Conservation (phyloP, 2,113 vertebrate species). For the Saiga tatarica region DNA sequence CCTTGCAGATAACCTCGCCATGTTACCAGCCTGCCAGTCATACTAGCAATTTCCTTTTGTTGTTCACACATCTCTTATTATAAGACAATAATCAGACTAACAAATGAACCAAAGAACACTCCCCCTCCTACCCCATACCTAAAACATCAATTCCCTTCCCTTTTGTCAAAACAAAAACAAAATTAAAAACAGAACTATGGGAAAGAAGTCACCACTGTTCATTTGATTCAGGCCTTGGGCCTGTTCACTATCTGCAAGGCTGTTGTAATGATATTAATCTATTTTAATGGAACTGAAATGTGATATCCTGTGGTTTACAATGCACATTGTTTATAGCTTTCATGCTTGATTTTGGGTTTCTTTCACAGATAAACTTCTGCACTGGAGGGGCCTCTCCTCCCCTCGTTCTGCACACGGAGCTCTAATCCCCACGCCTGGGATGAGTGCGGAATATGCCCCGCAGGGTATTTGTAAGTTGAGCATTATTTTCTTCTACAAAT, state of each 20-base stretch:
- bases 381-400: slow-evolving; percentile 65
- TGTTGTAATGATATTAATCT: slow-evolving; percentile 69
- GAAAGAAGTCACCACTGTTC: not conserved
- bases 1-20: slow-evolving; percentile 63
- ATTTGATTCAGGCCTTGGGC: slow-evolving; percentile 49
- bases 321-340: not conserved
- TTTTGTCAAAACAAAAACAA: slow-evolving; percentile 47
- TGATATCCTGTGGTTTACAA: slow-evolving; percentile 32
- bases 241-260: slow-evolving; percentile 74
- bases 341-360: slow-evolving; percentile 34
- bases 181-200: slow-evolving; percentile 36
- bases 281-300: slow-evolving; percentile 65
- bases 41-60: not conserved
- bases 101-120: not conserved
- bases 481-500: slow-evolving; percentile 57
- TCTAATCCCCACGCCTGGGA: slow-evolving; percentile 73
- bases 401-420: slow-evolving; percentile 61
- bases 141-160: not conserved
- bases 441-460: slow-evolving; percentile 75
- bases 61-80: not conserved
- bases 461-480: slow-evolving; percentile 76
- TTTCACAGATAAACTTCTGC: slow-evolving; percentile 59
- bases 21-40: not conserved
- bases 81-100: slow-evolving; percentile 14
- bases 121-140: not conserved